phyloP scores from a whole-genome alignment of 2,797 vertebrate genomes.

The Loriculus beryllinus region DNA sequence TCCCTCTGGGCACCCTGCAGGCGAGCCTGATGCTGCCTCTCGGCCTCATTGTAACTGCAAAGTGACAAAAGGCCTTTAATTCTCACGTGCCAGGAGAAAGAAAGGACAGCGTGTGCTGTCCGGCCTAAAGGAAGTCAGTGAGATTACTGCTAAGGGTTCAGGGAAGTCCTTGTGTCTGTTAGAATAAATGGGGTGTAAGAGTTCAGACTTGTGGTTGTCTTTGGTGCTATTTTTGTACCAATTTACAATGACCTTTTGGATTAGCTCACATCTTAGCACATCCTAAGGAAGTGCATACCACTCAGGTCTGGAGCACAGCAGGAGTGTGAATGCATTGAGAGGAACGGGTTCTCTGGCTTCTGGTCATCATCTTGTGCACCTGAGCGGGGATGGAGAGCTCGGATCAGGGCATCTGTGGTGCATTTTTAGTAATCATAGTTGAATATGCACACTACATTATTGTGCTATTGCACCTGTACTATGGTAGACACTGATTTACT shows the following conservation, averaged over 20 bases:
- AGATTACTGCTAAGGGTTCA: not conserved
- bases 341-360: not conserved
- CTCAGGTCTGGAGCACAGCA: rapidly evolving
- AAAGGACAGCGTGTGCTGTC: rapidly evolving
- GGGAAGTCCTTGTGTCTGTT: rapidly evolving
- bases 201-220: not conserved
- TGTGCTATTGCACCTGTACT: not conserved
- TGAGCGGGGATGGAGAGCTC: rapidly evolving
- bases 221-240: not conserved
- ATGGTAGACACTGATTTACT: not conserved
- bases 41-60: rapidly evolving
- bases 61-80: not conserved
- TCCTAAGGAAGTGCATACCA: not conserved
- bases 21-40: rapidly evolving
- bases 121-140: not conserved
- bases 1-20: not conserved
- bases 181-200: not conserved
- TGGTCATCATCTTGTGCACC: rapidly evolving
- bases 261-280: rapidly evolving
- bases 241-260: not conserved
- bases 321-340: rapidly evolving
- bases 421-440: rapidly evolving
- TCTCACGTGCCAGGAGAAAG: not conserved
- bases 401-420: rapidly evolving
- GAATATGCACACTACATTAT: not conserved